Evolutionary conservation across 2,797 vertebrate species (phyloP), one percentile per base, ranked within the genome.

Genomic region (Diplodus sargus): DNA sequence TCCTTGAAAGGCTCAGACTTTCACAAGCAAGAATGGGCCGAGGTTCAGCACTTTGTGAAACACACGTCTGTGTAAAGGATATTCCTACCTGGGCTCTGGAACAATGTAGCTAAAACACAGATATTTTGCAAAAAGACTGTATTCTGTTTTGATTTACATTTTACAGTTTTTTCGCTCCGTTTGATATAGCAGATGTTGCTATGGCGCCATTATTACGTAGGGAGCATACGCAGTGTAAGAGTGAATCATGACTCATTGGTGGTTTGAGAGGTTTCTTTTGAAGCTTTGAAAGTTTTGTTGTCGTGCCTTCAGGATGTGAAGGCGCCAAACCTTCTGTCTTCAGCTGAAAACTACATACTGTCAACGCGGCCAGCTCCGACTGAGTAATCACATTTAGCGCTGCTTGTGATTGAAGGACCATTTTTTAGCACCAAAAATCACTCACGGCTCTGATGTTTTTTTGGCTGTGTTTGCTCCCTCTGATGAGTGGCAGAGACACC

Each of bases 401-500:
- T 48, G 66, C 8, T 25, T 58, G 16, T 74, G 64, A 83, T 51
- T 70, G 71, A 76, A 79, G 65, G 52, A 25, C 7, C 16, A 22
- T 57, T 52, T 74, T 87, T 77, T 74, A 43, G 30, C 68, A 67
- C 65, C 81, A 58, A 34, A 80, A 82, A 73, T 70, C 61, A 49
- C 65, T 83, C 22, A 14, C 39, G 4, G 20, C 42, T 75, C 17
- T 53, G 43, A 20, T 47, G 48, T 45, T 64, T 69, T 61, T 65
- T 57, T 57, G 72, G 57, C 64, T 49, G 34, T n/a, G 64, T 72
- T 39, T 69, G 42, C 54, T 68, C 53, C 25, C n/a, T 72, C 60
- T 70, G 71, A 84, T 74, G 65, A 87, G 75, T 75, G 49, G 56
- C 62, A 75, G 59, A 87, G 79, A 82, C 76, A 62, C 74, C 84